Conservation (phyloP, 2,797 vertebrate species). For the Muraenolepis orangiensis region DNA sequence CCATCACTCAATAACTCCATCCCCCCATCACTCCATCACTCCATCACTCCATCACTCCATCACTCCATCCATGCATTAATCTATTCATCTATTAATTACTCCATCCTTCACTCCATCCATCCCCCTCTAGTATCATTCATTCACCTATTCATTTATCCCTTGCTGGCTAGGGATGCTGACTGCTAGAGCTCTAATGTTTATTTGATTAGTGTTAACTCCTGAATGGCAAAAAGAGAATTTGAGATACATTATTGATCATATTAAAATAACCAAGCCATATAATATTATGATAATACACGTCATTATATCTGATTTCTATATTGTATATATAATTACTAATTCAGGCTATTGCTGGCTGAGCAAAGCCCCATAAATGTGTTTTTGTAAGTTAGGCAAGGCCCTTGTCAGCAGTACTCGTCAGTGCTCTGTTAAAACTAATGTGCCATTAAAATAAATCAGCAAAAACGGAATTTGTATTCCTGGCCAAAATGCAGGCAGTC, state of each 20-base stretch:
- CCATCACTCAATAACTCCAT: background rate
- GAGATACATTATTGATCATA: too few relatives aligned
- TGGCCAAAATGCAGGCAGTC: background rate
- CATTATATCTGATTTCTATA: background rate
- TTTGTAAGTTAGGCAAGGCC: background rate
- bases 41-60: too few relatives aligned
- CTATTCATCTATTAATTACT: background rate
- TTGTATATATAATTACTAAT: background rate
- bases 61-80: background rate
- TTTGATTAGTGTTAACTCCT: too few relatives aligned
- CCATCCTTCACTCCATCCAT: too few relatives aligned
- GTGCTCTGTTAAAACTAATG: background rate
- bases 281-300: too few relatives aligned
- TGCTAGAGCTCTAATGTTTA: too few relatives aligned
- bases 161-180: background rate
- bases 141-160: background rate
- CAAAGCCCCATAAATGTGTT: background rate
- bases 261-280: too few relatives aligned
- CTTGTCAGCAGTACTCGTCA: background rate
- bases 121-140: too few relatives aligned
- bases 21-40: too few relatives aligned
- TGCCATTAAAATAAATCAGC: background rate
- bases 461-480: background rate
- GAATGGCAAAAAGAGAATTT: too few relatives aligned
- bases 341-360: background rate